Base-by-base conservation (phyloP, 2,888 invertebrate species). In the Amitus sp. region DNA sequence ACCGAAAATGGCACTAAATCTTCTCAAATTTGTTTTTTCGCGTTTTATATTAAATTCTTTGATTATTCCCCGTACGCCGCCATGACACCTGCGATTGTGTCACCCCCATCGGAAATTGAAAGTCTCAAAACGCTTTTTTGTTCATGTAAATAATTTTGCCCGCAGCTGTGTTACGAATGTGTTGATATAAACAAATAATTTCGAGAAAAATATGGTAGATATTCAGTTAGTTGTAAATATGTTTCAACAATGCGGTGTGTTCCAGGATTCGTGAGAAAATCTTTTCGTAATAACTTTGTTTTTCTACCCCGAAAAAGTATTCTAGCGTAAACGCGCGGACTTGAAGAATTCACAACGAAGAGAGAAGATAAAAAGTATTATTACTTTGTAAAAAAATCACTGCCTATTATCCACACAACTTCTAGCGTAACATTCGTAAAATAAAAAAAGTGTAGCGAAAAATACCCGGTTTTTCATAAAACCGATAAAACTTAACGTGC, bases 241-340 rank as follows among this genome's bases (percentile, higher is more conserved):
- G 69, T 73, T 71, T 69, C 67, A 71, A 71, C 66, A 60, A 59
- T 70, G 65, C 60, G 63, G 70, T 73, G 73, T 66, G 50, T 73
- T 72, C 71, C 75, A 70, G 68, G 71, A 75, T 74, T 77, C 68
- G 49, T 45, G 48, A 42, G 23, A 13, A 15, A 37, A 15, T 12
- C 13, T 4, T 37, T 37, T 37, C 10, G 7, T 42, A n/a, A 27
- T 27, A 9, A 27, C 9, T 33, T 30, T n/a, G n/a, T 2, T 7
- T 6, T n/a, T 30, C n/a, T 30, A n/a, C n/a, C n/a, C n/a, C n/a
- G 30, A 39, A 39, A 12, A n/a, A 13, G 40, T 18, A 3, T 23
- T 23, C n/a, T 27, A 43, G 43, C 27, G 27, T 43, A 23, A 23
- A 23, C 10, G 19, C 15, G 19, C n/a, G n/a, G 19, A 18, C 10